These are phyloP conservation scores for Luperina nickerlii DNA, from an alignment of 2,888 invertebrate species.

Conservation along the genomic window DNA sequence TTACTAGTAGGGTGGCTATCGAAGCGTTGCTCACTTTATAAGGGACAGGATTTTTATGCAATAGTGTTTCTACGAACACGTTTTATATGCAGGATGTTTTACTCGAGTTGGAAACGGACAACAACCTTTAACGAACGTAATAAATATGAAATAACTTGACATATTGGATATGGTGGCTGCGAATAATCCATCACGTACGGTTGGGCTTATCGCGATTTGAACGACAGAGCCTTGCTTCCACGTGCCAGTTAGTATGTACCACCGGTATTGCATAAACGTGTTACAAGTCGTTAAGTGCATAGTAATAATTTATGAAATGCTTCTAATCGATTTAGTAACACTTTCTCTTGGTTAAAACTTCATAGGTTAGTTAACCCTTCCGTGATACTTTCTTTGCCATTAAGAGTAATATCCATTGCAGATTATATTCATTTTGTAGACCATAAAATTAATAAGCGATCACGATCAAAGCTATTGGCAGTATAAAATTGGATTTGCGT, in stretches of 20 bases:
- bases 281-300: constrained; percentile 68
- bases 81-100: constrained; percentile 57
- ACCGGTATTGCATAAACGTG: constrained; percentile 74
- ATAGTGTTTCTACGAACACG: constrained; percentile 45
- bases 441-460: constrained; percentile 55
- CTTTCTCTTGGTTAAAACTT: constrained; percentile 68
- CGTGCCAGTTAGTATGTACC: constrained; percentile 76
- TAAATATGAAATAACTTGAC: constrained; percentile 49
- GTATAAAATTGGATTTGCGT: constrained; percentile 63
- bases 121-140: constrained; percentile 53
- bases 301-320: constrained; percentile 69
- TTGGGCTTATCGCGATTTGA: constrained; percentile 79
- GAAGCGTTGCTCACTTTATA: constrained; percentile 63
- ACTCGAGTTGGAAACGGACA: constrained; percentile 48
- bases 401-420: constrained; percentile 24
- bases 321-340: constrained; percentile 65
- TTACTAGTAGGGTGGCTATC: constrained; percentile 63
- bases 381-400: constrained; percentile 55
- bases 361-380: constrained; percentile 60
- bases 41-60: constrained; percentile 61
- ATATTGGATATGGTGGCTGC: constrained; percentile 63
- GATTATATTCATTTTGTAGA: constrained; percentile 54
- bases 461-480: constrained; percentile 37
- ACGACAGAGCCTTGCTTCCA: constrained; percentile 74
- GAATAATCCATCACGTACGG: constrained; percentile 80